Evolutionary conservation across 2,113 vertebrate species (phyloP), one percentile per base, ranked within the genome.

Genomic region (Rhineura floridana): DNA sequence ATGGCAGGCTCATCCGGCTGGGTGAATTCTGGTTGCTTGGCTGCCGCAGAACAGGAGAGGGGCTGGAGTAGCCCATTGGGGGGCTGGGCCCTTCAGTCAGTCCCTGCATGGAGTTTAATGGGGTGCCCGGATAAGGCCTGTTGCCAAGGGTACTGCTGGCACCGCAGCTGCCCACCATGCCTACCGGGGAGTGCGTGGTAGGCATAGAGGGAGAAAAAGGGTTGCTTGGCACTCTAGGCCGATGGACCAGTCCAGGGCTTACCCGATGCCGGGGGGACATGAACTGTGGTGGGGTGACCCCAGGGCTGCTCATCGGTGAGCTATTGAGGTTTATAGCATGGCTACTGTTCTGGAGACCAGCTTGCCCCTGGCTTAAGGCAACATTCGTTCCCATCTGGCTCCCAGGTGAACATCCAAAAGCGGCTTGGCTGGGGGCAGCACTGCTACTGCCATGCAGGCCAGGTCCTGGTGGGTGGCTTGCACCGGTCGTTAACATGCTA

Each of bases 131-230:
- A 33, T 97, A 98, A 81, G 98, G 96, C 87, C 98, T 95, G 87
- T 86, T 95, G 92, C 96, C 92, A 65, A 91, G 65, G 3, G 93
- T 77, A 63, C 89, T 92, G 10, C 91, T 86, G 83, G 90, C 94
- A 77, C 97, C 95, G 88, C 94, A 88, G n/a, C 94, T 88, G 84
- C 90, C 91, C n/a, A 94, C 90, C 91, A 97, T 96, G 81, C 97
- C 97, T 21, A 95, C 96, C 0, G 98, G 98, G 81, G 98, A 98
- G 95, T 97, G 98, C 95, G 98, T 96, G 91, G 97, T 94, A 0
- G 98, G 96, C 87, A 98, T 96, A 76, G 97, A 96, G 75, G 98
- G 98, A 28, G 98, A 98, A 94, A 99, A 99, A 70, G 98, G 97
- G 93, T 97, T 98, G 93, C 96, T 97, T 46, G 98, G 96, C 52